Evolutionary conservation across 2,888 invertebrate genomes (phyloP).

Genomic region (Tuberolachnus salignus): DNA sequence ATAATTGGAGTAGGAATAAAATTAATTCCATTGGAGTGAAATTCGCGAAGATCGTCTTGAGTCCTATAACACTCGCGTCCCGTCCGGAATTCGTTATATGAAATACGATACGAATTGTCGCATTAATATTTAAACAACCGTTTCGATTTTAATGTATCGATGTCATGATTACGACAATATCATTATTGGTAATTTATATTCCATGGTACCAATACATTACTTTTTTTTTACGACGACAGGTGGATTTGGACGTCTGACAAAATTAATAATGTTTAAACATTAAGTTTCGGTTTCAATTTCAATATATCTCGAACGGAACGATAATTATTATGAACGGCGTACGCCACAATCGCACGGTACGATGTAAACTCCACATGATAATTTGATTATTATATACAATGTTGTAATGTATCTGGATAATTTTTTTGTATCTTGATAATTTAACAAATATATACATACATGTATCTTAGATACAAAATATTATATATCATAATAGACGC

Average conservation of each 20-base stretch:
- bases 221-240: background rate
- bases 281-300: background rate
- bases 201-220: background rate
- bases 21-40: too few relatives aligned
- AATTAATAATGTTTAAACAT: background rate
- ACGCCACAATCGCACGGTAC: background rate
- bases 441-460: too few relatives aligned
- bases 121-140: slow-evolving; percentile 14
- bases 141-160: background rate
- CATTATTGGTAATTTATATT: background rate
- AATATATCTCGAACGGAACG: background rate
- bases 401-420: background rate
- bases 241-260: slow-evolving; percentile 33
- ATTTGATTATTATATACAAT: background rate
- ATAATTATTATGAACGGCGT: background rate
- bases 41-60: too few relatives aligned
- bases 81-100: background rate
- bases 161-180: background rate
- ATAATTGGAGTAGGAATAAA: too few relatives aligned
- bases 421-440: too few relatives aligned
- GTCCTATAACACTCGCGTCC: too few relatives aligned
- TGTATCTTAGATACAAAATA: too few relatives aligned
- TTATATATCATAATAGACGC: too few relatives aligned
- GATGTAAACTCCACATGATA: background rate
- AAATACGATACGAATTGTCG: background rate